Percentiles rank a stretch among this genome's conserved stretches.
Conservation (phyloP, 2,113 vertebrate species). For the Meriones unguiculatus region DNA sequence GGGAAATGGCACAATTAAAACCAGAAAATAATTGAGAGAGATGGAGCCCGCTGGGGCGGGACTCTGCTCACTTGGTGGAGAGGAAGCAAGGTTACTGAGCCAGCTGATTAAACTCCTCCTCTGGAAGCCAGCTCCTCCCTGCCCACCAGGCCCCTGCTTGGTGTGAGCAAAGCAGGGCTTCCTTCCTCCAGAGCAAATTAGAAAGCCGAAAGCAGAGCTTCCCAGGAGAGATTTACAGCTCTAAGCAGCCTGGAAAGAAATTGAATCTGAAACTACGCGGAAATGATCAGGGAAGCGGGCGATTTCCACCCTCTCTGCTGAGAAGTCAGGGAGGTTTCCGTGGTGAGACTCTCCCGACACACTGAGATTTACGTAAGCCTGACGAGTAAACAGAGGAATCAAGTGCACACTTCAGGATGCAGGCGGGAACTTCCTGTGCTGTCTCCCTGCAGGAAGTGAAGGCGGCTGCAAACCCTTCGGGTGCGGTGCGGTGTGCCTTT, state of each 20-base stretch:
- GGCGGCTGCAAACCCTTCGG: not conserved
- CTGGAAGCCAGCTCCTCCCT: constrained; percentile 79
- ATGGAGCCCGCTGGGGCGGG: constrained; percentile 78
- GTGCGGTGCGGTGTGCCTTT: too few relatives aligned
- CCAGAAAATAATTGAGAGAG: constrained; percentile 78
- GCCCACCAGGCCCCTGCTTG: constrained; percentile 58
- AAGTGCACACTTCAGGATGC: not conserved
- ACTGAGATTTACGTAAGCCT: not conserved
- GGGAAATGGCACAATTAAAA: constrained; percentile 81
- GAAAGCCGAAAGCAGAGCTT: constrained; percentile 83
- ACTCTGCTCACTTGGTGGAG: constrained; percentile 83
- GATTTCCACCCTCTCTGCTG: constrained; percentile 77
- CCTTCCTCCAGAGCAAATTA: constrained; percentile 85
- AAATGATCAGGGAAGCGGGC: constrained; percentile 78
- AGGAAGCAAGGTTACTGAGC: constrained; percentile 86
- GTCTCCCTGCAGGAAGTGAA: accelerated
- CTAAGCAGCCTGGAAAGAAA: constrained; percentile 77
- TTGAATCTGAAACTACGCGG: constrained; percentile 78
- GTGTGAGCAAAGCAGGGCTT: constrained; percentile 68
- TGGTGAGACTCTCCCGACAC: not conserved
- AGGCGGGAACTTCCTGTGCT: not conserved
- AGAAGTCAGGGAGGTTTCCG: constrained; percentile 57
- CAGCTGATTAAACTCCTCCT: constrained; percentile 88
- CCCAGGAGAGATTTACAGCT: constrained; percentile 85
- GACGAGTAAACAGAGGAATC: not conserved